A percentile compares a stretch with the other conserved stretches of the same genome.
phyloP scores from a whole-genome alignment of 2,797 vertebrate genomes.

The Taeniopygia guttata region DNA sequence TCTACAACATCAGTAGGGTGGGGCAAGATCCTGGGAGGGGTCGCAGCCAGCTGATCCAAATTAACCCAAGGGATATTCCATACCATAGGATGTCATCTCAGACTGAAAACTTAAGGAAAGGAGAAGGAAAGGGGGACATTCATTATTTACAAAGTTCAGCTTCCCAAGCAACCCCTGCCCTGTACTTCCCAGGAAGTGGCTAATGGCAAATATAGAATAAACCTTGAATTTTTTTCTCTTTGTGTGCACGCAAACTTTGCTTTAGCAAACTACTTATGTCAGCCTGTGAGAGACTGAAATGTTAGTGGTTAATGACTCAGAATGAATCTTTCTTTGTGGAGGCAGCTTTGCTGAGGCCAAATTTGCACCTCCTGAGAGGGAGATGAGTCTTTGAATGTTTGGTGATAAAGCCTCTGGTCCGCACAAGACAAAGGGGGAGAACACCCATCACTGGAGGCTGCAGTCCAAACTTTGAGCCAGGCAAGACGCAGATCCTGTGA shows the following conservation, averaged over 20 bases:
- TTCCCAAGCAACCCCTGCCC: not conserved
- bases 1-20: no score
- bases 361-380: not conserved
- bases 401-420: not conserved
- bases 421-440: fast-evolving
- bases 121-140: not conserved
- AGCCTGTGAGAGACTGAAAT: not conserved
- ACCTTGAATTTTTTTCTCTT: not conserved
- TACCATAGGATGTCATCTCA: not conserved
- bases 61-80: not conserved
- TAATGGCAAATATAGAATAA: not conserved
- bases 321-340: not conserved
- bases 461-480: not conserved
- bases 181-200: not conserved
- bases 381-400: not conserved
- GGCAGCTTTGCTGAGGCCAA: not conserved
- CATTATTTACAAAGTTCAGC: not conserved
- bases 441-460: not conserved
- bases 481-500: not conserved
- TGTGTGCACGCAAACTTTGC: fast-evolving
- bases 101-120: not conserved
- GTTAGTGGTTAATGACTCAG: not conserved
- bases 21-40: not conserved
- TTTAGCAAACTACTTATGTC: not conserved
- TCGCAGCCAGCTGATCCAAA: not conserved